phyloP scores from a whole-genome alignment of 37 sponge, comb jelly and placozoan genomes.

The Agelas oroides region DNA sequence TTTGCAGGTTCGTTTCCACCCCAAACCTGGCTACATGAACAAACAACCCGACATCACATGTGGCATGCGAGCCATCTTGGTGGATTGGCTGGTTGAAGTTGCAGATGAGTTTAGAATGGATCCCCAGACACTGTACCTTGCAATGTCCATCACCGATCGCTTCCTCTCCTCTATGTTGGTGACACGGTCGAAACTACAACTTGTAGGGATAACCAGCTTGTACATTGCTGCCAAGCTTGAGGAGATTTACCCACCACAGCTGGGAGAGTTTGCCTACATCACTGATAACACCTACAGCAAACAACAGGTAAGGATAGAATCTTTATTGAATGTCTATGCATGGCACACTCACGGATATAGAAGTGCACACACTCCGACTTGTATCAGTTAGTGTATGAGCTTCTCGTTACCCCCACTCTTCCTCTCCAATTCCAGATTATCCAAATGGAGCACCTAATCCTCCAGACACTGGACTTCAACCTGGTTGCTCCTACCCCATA shows the following conservation, averaged over 20 bases:
- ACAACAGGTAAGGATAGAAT: too few species aligned
- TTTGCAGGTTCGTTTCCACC: slow-evolving; percentile 57
- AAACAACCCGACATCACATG: slow-evolving; percentile 82
- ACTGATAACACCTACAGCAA: slow-evolving; percentile 92
- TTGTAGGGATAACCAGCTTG: slow-evolving; percentile 82
- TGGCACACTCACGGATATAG: too few species aligned
- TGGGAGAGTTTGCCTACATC: slow-evolving; percentile 92
- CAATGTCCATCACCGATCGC: slow-evolving; percentile 79
- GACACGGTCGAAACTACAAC: slow-evolving; percentile 76
- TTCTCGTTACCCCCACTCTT: too few species aligned
- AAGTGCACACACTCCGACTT: too few species aligned
- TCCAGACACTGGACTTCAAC: slow-evolving; percentile 71
- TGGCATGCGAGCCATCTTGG: slow-evolving; percentile 87
- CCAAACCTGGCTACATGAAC: slow-evolving; percentile 67
- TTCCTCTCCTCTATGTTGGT: slow-evolving; percentile 84
- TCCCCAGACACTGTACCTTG: slow-evolving; percentile 77
- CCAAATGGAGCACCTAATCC: slow-evolving; percentile 71
- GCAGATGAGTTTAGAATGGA: slow-evolving; percentile 81
- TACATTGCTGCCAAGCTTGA: slow-evolving; percentile 91
- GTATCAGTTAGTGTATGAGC: too few species aligned
- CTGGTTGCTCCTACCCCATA: slow-evolving; percentile 70
- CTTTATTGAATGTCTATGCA: too few species aligned
- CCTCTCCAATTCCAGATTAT: slow-evolving; percentile 51
- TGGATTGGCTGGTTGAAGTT: slow-evolving; percentile 95
- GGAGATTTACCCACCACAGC: slow-evolving; percentile 90